Conservation (phyloP, 2,797 vertebrate species). For the Sylvilagus floridanus region DNA sequence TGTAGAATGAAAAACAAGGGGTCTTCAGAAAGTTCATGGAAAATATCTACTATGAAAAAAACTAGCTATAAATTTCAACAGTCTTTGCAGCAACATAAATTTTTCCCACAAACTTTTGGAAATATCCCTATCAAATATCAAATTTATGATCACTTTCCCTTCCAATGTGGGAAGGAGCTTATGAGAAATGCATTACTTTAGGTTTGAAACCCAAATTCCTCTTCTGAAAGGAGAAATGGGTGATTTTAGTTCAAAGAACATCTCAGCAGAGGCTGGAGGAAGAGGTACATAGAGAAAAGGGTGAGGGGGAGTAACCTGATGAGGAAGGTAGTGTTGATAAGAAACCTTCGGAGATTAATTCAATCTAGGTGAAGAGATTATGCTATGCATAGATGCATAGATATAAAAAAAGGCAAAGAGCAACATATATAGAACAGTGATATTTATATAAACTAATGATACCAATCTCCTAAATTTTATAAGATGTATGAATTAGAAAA, state of each 20-base stretch:
- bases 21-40: too few species aligned
- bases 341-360: not conserved
- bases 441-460: not conserved
- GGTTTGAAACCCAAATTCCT: not conserved
- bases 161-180: constrained; percentile 18
- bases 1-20: constrained; percentile 74
- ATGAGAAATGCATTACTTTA: not conserved
- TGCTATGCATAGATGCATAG: not conserved
- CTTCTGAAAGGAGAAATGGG: constrained; percentile 7
- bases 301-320: not conserved
- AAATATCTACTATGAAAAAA: too few species aligned
- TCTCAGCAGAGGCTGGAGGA: not conserved
- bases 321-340: not conserved
- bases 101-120: too few species aligned
- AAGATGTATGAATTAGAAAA: not conserved
- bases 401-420: constrained; percentile 26
- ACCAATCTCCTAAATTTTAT: not conserved
- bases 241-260: constrained; percentile 8
- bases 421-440: not conserved
- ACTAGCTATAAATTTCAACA: too few species aligned
- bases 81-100: too few species aligned
- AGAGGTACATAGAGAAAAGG: not conserved
- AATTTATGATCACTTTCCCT: constrained; percentile 21
- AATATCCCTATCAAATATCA: not conserved
- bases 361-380: not conserved